Evolutionary conservation across 1,140 invertebrate genomes (phyloP).

Genomic region (Pemphigus obesinymphae): DNA sequence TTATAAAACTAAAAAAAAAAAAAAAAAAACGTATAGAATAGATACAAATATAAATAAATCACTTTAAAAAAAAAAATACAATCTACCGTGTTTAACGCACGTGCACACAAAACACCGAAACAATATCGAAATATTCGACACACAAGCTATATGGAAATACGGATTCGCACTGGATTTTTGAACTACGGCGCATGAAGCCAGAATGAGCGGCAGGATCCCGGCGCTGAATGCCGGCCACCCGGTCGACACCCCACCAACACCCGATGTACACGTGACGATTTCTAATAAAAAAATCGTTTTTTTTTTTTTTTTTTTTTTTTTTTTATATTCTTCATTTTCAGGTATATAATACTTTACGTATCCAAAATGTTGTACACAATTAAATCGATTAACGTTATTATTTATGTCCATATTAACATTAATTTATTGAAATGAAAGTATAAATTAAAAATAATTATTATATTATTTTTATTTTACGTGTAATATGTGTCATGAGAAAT

Average conservation of each 20-base stretch:
- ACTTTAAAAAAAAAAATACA: not conserved
- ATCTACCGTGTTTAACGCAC: not conserved
- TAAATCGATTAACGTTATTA: too few relatives aligned
- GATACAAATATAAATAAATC: not conserved
- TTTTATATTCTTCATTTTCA: too few relatives aligned
- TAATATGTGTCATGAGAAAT: too few relatives aligned
- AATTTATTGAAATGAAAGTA: too few relatives aligned
- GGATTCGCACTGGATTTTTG: slow-evolving; percentile 37
- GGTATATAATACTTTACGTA: not conserved
- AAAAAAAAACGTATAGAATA: not conserved
- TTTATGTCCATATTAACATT: too few relatives aligned
- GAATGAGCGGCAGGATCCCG: slow-evolving; percentile 36
- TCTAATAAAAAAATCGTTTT: slow-evolving; percentile 2
- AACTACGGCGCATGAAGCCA: slow-evolving; percentile 38
- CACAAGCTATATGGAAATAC: slow-evolving; percentile 7
- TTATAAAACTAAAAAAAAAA: not conserved
- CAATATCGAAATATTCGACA: not conserved
- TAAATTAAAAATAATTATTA: too few relatives aligned
- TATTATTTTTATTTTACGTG: too few relatives aligned
- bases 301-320: not conserved
- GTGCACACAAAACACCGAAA: not conserved
- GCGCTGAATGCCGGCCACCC: slow-evolving; percentile 31
- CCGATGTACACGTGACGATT: slow-evolving; percentile 34
- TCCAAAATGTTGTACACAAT: not conserved
- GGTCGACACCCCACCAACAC: slow-evolving; percentile 37